These are phyloP conservation scores for Tortricodes alternella DNA, from an alignment of 2,888 invertebrate genomes.

Conservation along the genomic window DNA sequence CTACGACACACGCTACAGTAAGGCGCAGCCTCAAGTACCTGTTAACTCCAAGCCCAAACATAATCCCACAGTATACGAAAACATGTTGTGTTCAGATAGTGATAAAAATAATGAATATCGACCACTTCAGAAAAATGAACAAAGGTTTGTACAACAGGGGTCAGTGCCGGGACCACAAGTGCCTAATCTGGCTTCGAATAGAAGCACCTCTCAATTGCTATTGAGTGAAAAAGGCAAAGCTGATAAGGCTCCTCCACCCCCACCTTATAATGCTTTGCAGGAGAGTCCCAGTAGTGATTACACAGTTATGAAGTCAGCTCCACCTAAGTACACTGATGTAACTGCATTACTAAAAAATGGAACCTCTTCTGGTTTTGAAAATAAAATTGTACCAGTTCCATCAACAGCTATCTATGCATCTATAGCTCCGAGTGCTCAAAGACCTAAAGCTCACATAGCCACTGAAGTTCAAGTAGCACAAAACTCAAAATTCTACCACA, in stretches of 20 bases:
- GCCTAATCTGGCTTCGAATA: slow-evolving; percentile 60
- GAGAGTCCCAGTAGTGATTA: slow-evolving; percentile 71
- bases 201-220: slow-evolving; percentile 55
- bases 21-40: slow-evolving; percentile 92
- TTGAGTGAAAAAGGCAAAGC: slow-evolving; percentile 74
- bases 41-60: slow-evolving; percentile 75
- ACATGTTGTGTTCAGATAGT: slow-evolving; percentile 72
- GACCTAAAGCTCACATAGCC: slow-evolving; percentile 78
- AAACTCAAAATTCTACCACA: slow-evolving; percentile 82
- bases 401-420: slow-evolving; percentile 80
- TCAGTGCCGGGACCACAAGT: slow-evolving; percentile 74
- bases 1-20: slow-evolving; percentile 84
- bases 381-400: slow-evolving; percentile 72
- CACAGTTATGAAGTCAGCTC: slow-evolving; percentile 77
- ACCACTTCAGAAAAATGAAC: slow-evolving; percentile 59
- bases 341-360: slow-evolving; percentile 69
- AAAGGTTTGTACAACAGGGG: slow-evolving; percentile 68
- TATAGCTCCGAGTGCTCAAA: slow-evolving; percentile 79
- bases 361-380: slow-evolving; percentile 64
- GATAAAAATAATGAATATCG: slow-evolving; percentile 71
- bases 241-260: slow-evolving; percentile 77
- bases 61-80: slow-evolving; percentile 75
- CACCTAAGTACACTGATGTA: slow-evolving; percentile 76
- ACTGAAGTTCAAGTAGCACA: slow-evolving; percentile 81
- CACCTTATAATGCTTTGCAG: slow-evolving; percentile 59